These are phyloP conservation scores for Echiichthys vipera DNA, from an alignment of 2,797 vertebrate genomes.

Conservation along the genomic window DNA sequence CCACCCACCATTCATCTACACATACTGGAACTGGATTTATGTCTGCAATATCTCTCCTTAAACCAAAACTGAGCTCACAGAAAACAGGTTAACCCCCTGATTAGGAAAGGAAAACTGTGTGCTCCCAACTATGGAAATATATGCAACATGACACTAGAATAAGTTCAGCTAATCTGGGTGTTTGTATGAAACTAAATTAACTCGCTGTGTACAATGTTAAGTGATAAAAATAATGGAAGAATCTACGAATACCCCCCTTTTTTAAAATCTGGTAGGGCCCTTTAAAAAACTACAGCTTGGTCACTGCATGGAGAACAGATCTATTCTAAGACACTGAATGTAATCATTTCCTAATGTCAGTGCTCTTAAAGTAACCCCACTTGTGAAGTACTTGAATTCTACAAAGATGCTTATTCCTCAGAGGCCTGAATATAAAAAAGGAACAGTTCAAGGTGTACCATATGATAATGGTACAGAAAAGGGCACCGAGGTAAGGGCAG, in stretches of 20 bases:
- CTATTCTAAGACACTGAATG: conserved; percentile 14
- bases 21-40: too few species aligned
- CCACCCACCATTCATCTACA: too few species aligned
- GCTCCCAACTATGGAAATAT: too few species aligned
- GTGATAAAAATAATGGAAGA: too few species aligned
- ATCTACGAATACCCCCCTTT: neutral
- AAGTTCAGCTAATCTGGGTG: too few species aligned
- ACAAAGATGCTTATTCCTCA: conserved; percentile 50
- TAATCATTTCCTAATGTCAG: conserved; percentile 39
- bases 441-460: conserved; percentile 39
- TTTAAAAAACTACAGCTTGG: neutral
- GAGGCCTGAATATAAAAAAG: conserved; percentile 57
- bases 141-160: neutral
- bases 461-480: conserved; percentile 61
- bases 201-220: neutral
- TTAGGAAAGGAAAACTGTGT: neutral
- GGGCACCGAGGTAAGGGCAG: conserved; percentile 57
- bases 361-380: conserved; percentile 56
- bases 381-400: conserved; percentile 49
- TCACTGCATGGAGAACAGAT: conserved; percentile 3
- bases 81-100: neutral
- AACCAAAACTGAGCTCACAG: neutral
- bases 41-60: too few species aligned
- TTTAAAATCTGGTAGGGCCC: neutral
- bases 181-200: too few species aligned